A percentile compares a stretch with the other conserved stretches of the same genome.
Evolutionary conservation across 2,888 invertebrate species (phyloP).

Genomic region (Athripsodes cinereus): DNA sequence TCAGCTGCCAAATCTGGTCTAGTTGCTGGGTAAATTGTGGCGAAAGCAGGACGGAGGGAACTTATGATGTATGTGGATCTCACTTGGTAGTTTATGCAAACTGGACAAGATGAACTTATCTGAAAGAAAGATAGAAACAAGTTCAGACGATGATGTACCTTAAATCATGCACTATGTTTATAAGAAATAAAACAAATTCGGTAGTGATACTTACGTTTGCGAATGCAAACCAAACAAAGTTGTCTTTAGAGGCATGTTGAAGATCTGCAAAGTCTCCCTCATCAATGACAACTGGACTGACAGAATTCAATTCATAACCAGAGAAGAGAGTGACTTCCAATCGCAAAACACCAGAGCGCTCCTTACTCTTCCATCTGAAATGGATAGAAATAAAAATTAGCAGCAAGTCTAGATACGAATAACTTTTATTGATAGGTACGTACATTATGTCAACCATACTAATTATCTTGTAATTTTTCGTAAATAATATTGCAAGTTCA

Average conservation of each 20-base stretch:
- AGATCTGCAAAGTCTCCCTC: conserved; percentile 54
- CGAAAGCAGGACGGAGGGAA: conserved; percentile 57
- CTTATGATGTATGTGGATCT: conserved; percentile 55
- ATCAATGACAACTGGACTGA: conserved; percentile 49
- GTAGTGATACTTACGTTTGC: conserved; percentile 49
- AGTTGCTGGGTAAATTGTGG: conserved; percentile 56
- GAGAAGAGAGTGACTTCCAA: conserved; percentile 59
- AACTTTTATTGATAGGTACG: too few species aligned
- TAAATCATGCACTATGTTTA: too few species aligned
- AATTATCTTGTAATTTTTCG: too few species aligned
- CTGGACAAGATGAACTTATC: conserved; percentile 54
- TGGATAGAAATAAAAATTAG: conserved; percentile 1
- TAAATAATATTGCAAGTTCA: too few species aligned
- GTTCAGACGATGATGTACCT: background rate
- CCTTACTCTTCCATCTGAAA: conserved; percentile 54
- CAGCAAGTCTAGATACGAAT: too few species aligned
- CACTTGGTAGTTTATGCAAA: conserved; percentile 56
- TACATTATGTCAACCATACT: too few species aligned
- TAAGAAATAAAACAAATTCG: background rate
- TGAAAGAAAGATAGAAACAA: conserved; percentile 30
- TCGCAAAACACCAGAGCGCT: conserved; percentile 55
- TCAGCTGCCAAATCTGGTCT: conserved; percentile 58
- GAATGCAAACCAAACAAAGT: conserved; percentile 60
- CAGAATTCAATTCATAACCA: conserved; percentile 55
- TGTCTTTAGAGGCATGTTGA: conserved; percentile 54